phyloP scores from a whole-genome alignment of 2,888 invertebrate genomes.

The Opisthograptis luteolata region DNA sequence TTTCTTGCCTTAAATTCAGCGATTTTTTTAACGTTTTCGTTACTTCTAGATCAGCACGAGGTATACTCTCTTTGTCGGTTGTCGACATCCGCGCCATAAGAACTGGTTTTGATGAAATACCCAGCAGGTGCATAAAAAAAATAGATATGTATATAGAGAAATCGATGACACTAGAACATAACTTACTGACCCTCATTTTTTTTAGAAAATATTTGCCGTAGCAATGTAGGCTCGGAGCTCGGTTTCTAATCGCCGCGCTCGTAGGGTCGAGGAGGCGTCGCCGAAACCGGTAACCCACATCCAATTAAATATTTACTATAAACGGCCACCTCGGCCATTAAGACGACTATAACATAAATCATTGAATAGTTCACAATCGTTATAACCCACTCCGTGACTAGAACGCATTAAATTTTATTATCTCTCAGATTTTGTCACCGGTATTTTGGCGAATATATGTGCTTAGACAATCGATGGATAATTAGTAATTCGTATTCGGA shows the following conservation, averaged over 20 bases:
- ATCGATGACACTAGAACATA: background rate
- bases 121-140: too few species aligned
- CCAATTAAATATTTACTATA: slow-evolving; percentile 61
- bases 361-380: slow-evolving; percentile 61
- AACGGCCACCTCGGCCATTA: slow-evolving; percentile 55
- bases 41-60: too few species aligned
- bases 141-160: slow-evolving; percentile 1
- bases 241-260: slow-evolving; percentile 5
- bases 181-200: too few species aligned
- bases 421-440: slow-evolving; percentile 59
- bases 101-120: too few species aligned
- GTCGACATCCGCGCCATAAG: too few species aligned
- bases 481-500: slow-evolving; percentile 28
- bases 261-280: slow-evolving; percentile 24
- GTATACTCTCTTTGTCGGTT: too few species aligned
- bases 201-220: slow-evolving; percentile 8
- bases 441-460: slow-evolving; percentile 61
- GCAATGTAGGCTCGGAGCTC: slow-evolving; percentile 9
- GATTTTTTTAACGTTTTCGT: too few species aligned
- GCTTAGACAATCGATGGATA: slow-evolving; percentile 48
- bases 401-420: slow-evolving; percentile 62
- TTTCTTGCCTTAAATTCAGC: too few species aligned
- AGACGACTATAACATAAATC: slow-evolving; percentile 60
- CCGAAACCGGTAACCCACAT: slow-evolving; percentile 50
- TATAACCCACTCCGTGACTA: slow-evolving; percentile 52